Percentiles rank a stretch among this genome's conserved stretches.
phyloP scores from a whole-genome alignment of 2,888 invertebrate species.

The Heteropelma amictum region DNA sequence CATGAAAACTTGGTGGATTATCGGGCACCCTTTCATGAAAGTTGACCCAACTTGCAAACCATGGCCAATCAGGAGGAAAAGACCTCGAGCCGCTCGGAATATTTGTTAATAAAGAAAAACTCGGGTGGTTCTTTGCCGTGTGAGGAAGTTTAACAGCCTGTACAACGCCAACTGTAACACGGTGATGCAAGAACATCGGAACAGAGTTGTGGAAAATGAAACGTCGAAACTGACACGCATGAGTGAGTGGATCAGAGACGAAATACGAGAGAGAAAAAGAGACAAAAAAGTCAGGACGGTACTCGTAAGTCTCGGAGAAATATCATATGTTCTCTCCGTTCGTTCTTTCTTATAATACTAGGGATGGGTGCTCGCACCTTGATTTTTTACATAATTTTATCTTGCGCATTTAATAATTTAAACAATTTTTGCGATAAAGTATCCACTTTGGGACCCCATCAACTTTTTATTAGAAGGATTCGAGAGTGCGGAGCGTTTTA shows the following conservation, averaged over 20 bases:
- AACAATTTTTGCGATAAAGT: too few relatives aligned
- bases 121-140: slow-evolving; percentile 39
- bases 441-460: too few relatives aligned
- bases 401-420: too few relatives aligned
- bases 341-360: too few relatives aligned
- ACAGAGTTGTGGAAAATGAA: too few relatives aligned
- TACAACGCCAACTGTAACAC: slow-evolving; percentile 6
- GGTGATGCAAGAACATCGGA: background rate
- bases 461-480: too few relatives aligned
- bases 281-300: background rate
- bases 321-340: too few relatives aligned
- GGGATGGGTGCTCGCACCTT: too few relatives aligned
- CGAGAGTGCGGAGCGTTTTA: background rate
- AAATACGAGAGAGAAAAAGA: background rate
- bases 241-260: background rate
- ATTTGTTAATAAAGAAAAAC: slow-evolving; percentile 53
- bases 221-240: slow-evolving; percentile 9
- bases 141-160: slow-evolving; percentile 28
- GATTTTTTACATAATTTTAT: too few relatives aligned
- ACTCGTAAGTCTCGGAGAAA: too few relatives aligned
- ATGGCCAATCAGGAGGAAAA: slow-evolving; percentile 51
- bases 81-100: slow-evolving; percentile 43
- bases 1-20: slow-evolving; percentile 58
- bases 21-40: slow-evolving; percentile 38
- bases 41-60: slow-evolving; percentile 39